phyloP scores from a whole-genome alignment of 2,888 invertebrate species.

The Agrochola circellaris region DNA sequence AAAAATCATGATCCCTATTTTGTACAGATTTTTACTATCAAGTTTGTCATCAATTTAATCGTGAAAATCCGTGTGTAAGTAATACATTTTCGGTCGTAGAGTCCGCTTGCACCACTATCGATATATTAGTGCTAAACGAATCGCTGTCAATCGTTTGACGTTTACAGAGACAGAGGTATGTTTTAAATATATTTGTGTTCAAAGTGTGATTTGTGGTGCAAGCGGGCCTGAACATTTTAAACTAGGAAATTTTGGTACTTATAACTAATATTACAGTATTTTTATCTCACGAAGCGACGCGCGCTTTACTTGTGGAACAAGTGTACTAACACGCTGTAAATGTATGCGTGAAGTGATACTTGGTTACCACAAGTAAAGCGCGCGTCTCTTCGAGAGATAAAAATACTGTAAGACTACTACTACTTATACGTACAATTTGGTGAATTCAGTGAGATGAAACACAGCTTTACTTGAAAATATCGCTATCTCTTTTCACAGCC shows the following conservation, averaged over 20 bases:
- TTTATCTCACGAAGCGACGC: too few species aligned
- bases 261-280: not conserved
- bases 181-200: not conserved
- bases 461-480: slow-evolving; percentile 24
- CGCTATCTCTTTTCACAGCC: slow-evolving; percentile 47
- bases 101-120: not conserved
- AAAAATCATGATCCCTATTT: too few species aligned
- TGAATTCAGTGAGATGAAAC: not conserved
- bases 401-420: not conserved
- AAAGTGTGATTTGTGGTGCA: not conserved
- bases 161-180: not conserved
- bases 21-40: too few species aligned
- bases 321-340: not conserved
- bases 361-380: not conserved
- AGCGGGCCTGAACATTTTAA: not conserved
- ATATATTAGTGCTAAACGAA: not conserved
- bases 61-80: not conserved
- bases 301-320: not conserved
- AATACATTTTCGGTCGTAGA: not conserved
- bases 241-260: not conserved
- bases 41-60: not conserved
- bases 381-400: not conserved
- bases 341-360: not conserved
- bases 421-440: not conserved
- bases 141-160: not conserved